Evolutionary conservation across 2,113 vertebrate genomes (phyloP).

Genomic region (Eptatretus burgeri): DNA sequence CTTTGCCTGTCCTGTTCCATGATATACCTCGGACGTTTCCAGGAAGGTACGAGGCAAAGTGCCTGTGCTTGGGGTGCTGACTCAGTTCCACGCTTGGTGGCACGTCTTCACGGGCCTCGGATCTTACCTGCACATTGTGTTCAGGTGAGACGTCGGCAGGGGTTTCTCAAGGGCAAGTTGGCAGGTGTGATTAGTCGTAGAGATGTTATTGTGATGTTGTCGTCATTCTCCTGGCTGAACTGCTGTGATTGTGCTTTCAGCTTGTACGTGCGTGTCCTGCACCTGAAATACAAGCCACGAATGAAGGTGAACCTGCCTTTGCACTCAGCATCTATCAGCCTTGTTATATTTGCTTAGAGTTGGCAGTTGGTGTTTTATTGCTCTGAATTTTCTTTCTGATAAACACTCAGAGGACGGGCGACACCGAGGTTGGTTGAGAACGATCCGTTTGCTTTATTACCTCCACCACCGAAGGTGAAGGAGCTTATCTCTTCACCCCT

Average conservation of each 20-base stretch:
- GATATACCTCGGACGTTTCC: constrained; percentile 5
- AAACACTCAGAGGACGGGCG: too few relatives aligned
- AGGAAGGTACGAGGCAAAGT: constrained; percentile 38
- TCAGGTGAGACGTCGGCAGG: constrained; percentile 34
- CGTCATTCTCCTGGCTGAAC: background rate
- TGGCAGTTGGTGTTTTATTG: too few relatives aligned
- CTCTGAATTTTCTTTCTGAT: too few relatives aligned
- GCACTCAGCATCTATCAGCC: background rate
- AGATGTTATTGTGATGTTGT: background rate
- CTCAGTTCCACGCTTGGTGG: constrained; percentile 96
- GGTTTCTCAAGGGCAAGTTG: background rate
- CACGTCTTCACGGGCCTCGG: constrained; percentile 84
- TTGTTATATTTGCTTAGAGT: background rate
- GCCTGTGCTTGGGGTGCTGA: constrained; percentile 40
- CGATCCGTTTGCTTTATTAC: too few relatives aligned
- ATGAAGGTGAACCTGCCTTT: constrained; percentile 33
- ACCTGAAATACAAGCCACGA: constrained; percentile 66
- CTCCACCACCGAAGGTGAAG: too few relatives aligned
- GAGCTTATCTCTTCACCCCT: too few relatives aligned
- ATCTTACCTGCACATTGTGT: constrained; percentile 74
- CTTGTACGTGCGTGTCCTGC: constrained; percentile 70
- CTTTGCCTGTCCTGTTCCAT: too few relatives aligned
- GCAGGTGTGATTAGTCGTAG: too few relatives aligned
- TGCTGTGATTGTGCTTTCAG: constrained; percentile 16
- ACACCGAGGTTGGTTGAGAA: too few relatives aligned